Evolutionary conservation across 1,140 invertebrate genomes (phyloP).

Genomic region (Macrobrachium nipponense): DNA sequence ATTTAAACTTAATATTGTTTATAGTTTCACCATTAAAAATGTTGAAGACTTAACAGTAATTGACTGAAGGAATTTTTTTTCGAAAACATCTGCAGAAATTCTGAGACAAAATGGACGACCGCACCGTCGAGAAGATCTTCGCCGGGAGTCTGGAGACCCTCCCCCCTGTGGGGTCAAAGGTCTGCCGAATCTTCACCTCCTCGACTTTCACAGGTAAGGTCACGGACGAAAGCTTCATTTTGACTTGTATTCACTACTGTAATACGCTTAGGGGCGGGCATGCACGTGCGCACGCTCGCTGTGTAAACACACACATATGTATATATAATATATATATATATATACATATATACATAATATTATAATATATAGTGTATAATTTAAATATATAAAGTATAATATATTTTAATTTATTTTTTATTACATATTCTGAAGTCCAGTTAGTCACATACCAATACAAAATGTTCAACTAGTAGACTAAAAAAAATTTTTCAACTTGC

Average conservation of each 20-base stretch:
- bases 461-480: too few relatives aligned
- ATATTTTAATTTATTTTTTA: too few relatives aligned
- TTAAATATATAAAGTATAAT: too few relatives aligned
- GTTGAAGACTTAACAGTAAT: background rate
- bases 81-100: background rate
- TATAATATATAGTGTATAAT: too few relatives aligned
- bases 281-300: too few relatives aligned
- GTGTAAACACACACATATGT: background rate
- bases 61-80: background rate
- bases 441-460: too few relatives aligned
- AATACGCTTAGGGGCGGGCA: background rate
- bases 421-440: too few relatives aligned
- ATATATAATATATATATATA: too few relatives aligned
- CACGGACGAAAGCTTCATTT: background rate
- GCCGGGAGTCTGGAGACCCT: slow-evolving; percentile 87
- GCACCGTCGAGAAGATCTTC: slow-evolving; percentile 90
- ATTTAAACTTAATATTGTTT: too few relatives aligned
- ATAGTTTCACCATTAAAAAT: background rate
- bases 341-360: too few relatives aligned
- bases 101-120: slow-evolving; percentile 81
- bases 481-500: too few relatives aligned
- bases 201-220: slow-evolving; percentile 94
- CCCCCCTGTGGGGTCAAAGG: slow-evolving; percentile 96
- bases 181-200: slow-evolving; percentile 98
- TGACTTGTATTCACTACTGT: background rate